These are phyloP conservation scores for Amphipyra tragopoginis DNA, from an alignment of 2,888 invertebrate genomes.

Conservation along the genomic window DNA sequence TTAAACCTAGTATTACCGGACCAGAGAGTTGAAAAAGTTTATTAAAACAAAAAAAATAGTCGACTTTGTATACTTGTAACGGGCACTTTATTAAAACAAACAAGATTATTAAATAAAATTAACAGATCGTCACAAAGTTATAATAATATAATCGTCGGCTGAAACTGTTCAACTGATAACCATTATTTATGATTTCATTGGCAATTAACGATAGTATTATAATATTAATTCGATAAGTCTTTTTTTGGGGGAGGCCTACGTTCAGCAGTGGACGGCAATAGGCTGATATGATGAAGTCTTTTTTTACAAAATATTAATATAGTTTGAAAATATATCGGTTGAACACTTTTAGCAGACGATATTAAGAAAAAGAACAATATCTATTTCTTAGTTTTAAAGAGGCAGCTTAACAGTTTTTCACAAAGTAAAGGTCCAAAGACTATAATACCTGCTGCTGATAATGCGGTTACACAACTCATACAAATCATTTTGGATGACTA, in stretches of 20 bases:
- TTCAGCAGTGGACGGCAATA: too few species aligned
- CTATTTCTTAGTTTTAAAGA: conserved; percentile 47
- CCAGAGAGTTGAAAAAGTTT: too few species aligned
- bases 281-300: too few species aligned
- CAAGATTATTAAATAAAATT: not conserved
- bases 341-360: not conserved
- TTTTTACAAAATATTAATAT: too few species aligned
- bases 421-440: conserved; percentile 66
- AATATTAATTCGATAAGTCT: too few species aligned
- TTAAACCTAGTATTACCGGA: too few species aligned
- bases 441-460: conserved; percentile 61
- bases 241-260: too few species aligned
- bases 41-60: too few species aligned
- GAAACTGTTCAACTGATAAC: too few species aligned
- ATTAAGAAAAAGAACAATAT: conserved; percentile 14
- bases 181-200: too few species aligned
- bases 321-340: too few species aligned
- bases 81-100: conserved; percentile 5
- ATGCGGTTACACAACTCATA: conserved; percentile 57
- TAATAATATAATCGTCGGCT: not conserved
- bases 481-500: conserved; percentile 66
- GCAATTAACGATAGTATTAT: too few species aligned
- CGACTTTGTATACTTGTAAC: not conserved
- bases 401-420: conserved; percentile 63
- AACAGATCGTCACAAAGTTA: not conserved